phyloP scores from a whole-genome alignment of 2,888 invertebrate species.

The Tachina lurida region DNA sequence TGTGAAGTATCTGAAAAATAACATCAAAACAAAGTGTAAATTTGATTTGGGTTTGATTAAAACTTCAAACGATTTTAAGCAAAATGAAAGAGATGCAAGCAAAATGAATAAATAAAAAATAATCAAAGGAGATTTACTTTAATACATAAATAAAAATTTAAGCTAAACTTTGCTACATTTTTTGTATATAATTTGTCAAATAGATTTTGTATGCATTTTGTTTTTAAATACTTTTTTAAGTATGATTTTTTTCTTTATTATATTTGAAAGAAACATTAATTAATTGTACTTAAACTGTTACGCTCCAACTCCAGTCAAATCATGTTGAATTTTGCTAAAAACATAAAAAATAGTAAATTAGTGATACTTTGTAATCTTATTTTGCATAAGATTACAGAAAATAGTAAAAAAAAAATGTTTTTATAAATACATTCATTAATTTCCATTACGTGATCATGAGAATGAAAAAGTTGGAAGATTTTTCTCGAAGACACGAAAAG shows the following conservation, averaged over 20 bases:
- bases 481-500: conserved; percentile 43
- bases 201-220: not conserved
- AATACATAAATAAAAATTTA: conserved; percentile 8
- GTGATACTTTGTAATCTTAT: not conserved
- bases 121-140: conserved; percentile 9
- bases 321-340: not conserved
- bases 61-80: conserved; percentile 65
- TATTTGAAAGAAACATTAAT: not conserved
- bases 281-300: not conserved
- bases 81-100: conserved; percentile 55
- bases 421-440: conserved; percentile 62
- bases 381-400: conserved; percentile 5
- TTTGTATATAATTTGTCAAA: not conserved
- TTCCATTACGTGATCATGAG: conserved; percentile 46
- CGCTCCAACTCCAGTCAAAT: not conserved
- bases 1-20: conserved; percentile 62
- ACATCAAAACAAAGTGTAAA: conserved; percentile 69
- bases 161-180: not conserved
- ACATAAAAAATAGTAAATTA: not conserved
- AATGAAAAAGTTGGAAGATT: not conserved
- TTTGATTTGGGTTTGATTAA: conserved; percentile 73
- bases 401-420: not conserved
- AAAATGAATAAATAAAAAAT: not conserved
- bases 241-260: not conserved
- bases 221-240: conserved; percentile 6